Base-by-base conservation (phyloP, 30 jellyfish, hydroid and myxozoan genomes). In the Catostylus mosaicus region DNA sequence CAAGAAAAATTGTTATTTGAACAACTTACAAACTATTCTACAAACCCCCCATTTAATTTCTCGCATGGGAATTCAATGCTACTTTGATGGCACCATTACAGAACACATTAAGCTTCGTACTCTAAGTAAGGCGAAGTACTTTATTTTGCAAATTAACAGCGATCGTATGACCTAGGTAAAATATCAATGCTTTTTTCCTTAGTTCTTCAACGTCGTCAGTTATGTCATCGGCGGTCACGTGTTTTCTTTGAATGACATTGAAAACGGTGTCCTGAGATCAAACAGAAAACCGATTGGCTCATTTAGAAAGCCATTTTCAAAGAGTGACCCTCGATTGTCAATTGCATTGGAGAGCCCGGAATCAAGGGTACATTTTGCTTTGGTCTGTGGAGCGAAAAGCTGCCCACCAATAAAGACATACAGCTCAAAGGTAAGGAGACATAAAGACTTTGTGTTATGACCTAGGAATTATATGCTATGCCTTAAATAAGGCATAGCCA, bases 361-460 rank as follows among this genome's bases (percentile, higher is more conserved):
- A 60, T 77, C 97, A 31, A 76, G 75, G 73, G 78, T 90, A 5
- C 97, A 90, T 59, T 90, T 90, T 50, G 97, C 97, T 30, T 63
- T 90, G 88, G 97, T 90, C n/a, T 90, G 97, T 70, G 97, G 97
- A 6, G 97, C 97, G 20, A 90, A 90, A 63, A 90, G 97, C 67
- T 90, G 97, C 62, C 97, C 97, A 0, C 97, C 97, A 54, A 90
- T 90, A 75, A 90, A 90, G 51, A 90, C 97, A 8, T 90, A 90
- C 73, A 84, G 83, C 24, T 91, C 97, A 5, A 54, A 68, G 92
- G 97, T 90, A 3, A 19, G 91, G 35, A 31, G 33, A 18, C 33
- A 34, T 65, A 10, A 30, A 7, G 18, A 7, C 10, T 60, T 60
- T 67, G 68, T 67, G 22, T 9, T 35, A 31, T 8, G 9, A 10